Conservation (phyloP, 2,113 vertebrate genomes). For the Nothobranchius kuhntae region DNA sequence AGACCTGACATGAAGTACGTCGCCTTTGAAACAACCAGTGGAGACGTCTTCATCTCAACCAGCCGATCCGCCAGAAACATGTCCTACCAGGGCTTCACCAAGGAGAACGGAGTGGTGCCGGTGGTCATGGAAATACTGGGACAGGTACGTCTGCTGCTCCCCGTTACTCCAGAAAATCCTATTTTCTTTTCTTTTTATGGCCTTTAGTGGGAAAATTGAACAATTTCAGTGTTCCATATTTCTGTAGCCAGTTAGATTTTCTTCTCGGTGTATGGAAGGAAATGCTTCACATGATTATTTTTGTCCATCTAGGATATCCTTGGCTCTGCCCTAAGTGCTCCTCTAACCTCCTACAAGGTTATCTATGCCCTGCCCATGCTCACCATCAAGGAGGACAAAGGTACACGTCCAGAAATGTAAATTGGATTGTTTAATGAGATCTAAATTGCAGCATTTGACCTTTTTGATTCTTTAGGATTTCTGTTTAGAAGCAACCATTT, state of each 20-base stretch:
- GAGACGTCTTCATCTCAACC: constrained; percentile 90
- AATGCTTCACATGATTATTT: background rate
- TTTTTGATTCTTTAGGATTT: no score
- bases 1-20: constrained; percentile 94
- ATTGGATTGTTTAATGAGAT: background rate
- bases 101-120: constrained; percentile 87
- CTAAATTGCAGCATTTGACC: background rate
- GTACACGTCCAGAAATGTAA: constrained; percentile 69
- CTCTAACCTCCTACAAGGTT: constrained; percentile 87
- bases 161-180: background rate
- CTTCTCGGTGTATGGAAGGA: background rate
- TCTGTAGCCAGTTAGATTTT: background rate
- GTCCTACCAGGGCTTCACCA: constrained; percentile 95
- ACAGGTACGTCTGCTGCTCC: constrained; percentile 78
- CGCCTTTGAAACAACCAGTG: constrained; percentile 85
- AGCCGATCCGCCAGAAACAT: constrained; percentile 93
- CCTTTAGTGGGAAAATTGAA: background rate
- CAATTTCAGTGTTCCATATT: background rate
- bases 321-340: constrained; percentile 87
- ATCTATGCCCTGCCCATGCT: constrained; percentile 96
- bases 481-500: no score
- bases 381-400: constrained; percentile 98
- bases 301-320: constrained; percentile 85
- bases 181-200: background rate
- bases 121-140: constrained; percentile 92